These are phyloP conservation scores for Dipodomys stephensi DNA, from an alignment of 2,113 vertebrate species.

Conservation along the genomic window DNA sequence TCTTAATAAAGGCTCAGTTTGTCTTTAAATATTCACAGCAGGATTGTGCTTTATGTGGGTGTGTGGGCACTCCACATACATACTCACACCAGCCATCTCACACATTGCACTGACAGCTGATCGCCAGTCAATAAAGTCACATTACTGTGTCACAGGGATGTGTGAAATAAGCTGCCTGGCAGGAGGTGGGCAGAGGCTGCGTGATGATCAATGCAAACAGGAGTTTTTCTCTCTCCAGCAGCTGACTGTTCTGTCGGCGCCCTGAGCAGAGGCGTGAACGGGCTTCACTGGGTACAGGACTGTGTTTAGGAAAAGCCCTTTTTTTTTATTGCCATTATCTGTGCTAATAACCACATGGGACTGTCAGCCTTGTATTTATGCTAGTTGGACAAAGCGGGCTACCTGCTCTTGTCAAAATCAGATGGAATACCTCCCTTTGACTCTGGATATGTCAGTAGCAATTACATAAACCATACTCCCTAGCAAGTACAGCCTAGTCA, in stretches of 20 bases:
- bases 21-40: slow-evolving; percentile 51
- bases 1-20: slow-evolving; percentile 12
- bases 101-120: background rate
- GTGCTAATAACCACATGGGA: slow-evolving; percentile 28
- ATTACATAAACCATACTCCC: background rate
- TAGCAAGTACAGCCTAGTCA: background rate
- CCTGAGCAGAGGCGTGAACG: background rate
- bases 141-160: background rate
- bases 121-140: slow-evolving; percentile 71
- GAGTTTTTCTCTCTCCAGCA: background rate
- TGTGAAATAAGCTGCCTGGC: slow-evolving; percentile 38
- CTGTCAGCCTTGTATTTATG: background rate
- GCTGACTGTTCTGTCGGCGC: slow-evolving; percentile 8
- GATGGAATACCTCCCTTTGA: slow-evolving; percentile 45
- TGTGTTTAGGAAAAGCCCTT: slow-evolving; percentile 21
- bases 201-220: background rate
- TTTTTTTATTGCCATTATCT: slow-evolving; percentile 36
- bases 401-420: slow-evolving; percentile 14
- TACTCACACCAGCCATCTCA: background rate
- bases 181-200: slow-evolving; percentile 31
- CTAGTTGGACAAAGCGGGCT: background rate
- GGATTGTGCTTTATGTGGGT: background rate
- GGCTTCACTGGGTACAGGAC: background rate
- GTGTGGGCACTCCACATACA: slow-evolving; percentile 1
- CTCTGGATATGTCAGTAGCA: background rate